These are phyloP conservation scores for Xestobium rufovillosum DNA, from an alignment of 2,888 invertebrate species.

Conservation along the genomic window DNA sequence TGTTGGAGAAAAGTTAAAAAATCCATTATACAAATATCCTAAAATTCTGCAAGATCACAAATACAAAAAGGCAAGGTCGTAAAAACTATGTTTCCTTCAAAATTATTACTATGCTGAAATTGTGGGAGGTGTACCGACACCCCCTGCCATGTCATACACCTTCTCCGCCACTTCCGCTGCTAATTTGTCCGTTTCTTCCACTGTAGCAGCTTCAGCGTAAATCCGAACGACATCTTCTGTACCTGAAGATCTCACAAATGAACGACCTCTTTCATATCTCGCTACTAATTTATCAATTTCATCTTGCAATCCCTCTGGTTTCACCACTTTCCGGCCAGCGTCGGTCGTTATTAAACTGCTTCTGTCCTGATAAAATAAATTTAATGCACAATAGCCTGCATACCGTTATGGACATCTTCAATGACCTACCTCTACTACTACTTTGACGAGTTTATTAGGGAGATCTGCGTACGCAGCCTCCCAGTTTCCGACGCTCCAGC, in stretches of 20 bases:
- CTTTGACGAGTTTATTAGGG: slow-evolving; percentile 82
- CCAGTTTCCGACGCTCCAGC: slow-evolving; percentile 78
- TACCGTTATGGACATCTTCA: background rate
- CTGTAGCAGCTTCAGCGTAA: slow-evolving; percentile 87
- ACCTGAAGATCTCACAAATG: slow-evolving; percentile 94
- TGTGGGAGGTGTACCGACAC: slow-evolving; percentile 60
- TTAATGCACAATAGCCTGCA: background rate
- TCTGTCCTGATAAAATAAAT: slow-evolving; percentile 55
- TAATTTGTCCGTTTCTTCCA: slow-evolving; percentile 51
- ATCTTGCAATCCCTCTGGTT: slow-evolving; percentile 77
- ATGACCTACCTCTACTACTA: slow-evolving; percentile 61
- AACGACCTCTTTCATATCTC: slow-evolving; percentile 63
- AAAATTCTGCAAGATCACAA: background rate
- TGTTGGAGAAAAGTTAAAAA: too few relatives aligned
- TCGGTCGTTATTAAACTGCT: slow-evolving; percentile 78
- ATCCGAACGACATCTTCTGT: slow-evolving; percentile 95
- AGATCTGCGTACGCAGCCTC: slow-evolving; percentile 72
- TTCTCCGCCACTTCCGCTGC: slow-evolving; percentile 67
- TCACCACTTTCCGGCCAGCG: slow-evolving; percentile 74
- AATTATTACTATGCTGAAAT: slow-evolving; percentile 25
- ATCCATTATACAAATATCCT: background rate
- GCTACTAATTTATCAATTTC: slow-evolving; percentile 66
- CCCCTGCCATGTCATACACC: slow-evolving; percentile 73
- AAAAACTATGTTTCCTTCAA: background rate
- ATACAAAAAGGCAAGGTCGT: background rate